A percentile compares a stretch with the other conserved stretches of the same genome.
Conservation (phyloP, 2,888 invertebrate genomes). For the Eledone cirrhosa region DNA sequence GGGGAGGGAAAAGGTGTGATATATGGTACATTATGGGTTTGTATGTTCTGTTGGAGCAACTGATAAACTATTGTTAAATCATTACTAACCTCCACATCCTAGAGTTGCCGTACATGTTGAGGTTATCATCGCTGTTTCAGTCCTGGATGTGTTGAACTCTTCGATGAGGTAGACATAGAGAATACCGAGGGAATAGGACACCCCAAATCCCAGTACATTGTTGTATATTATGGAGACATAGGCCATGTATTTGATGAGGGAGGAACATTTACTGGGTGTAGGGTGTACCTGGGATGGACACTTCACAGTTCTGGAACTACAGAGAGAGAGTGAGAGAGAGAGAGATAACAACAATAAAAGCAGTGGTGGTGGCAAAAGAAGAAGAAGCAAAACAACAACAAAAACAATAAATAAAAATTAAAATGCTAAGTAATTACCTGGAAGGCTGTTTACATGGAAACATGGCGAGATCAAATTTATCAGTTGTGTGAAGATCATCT, state of each 20-base stretch:
- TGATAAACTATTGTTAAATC: background rate
- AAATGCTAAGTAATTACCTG: too few relatives aligned
- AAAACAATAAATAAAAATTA: too few relatives aligned
- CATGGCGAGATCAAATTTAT: too few relatives aligned
- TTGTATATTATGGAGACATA: background rate
- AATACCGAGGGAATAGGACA: background rate
- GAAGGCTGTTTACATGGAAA: too few relatives aligned
- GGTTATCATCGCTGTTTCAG: background rate
- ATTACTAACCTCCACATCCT: constrained; percentile 8
- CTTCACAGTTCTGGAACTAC: background rate
- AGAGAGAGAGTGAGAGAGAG: too few relatives aligned
- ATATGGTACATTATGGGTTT: too few relatives aligned
- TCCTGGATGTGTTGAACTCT: background rate
- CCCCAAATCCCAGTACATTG: background rate
- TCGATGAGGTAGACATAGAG: background rate
- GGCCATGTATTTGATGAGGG: background rate
- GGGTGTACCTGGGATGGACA: background rate
- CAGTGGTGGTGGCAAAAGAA: background rate
- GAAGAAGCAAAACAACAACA: background rate
- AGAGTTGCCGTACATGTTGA: background rate
- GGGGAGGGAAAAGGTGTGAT: too few relatives aligned
- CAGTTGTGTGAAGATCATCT: too few relatives aligned
- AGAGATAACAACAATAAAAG: background rate
- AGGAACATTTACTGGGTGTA: background rate
- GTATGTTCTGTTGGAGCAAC: background rate